Conservation (phyloP, 2,113 vertebrate species). For the Eolophus roseicapilla region DNA sequence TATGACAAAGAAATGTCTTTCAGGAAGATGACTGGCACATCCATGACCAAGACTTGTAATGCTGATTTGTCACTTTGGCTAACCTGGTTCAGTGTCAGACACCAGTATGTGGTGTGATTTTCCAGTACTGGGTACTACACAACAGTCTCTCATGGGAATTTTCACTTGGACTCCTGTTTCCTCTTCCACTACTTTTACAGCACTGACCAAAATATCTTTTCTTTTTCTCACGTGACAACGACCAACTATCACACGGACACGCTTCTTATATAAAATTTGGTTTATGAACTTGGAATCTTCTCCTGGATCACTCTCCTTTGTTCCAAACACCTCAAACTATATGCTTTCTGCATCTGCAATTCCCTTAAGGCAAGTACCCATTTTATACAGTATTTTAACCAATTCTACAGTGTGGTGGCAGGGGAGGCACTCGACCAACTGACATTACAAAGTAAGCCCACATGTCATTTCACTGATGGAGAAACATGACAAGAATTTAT, state of each 20-base stretch:
- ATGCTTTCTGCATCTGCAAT: neutral
- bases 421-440: neutral
- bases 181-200: neutral
- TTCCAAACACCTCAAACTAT: neutral
- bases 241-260: neutral
- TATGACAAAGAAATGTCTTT: neutral
- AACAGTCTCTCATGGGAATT: neutral
- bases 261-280: neutral
- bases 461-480: neutral
- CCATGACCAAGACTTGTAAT: neutral
- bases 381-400: neutral
- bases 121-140: rapidly evolving
- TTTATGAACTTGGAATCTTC: neutral
- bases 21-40: neutral
- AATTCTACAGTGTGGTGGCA: neutral
- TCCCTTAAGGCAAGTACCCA: neutral
- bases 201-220: neutral
- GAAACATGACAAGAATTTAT: neutral
- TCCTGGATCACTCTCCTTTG: neutral
- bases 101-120: neutral
- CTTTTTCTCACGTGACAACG: neutral
- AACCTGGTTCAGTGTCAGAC: neutral
- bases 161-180: neutral
- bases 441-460: neutral
- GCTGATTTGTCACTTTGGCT: neutral